Evolutionary conservation across 2,888 invertebrate genomes (phyloP).

Genomic region (Cosmia trapezina): DNA sequence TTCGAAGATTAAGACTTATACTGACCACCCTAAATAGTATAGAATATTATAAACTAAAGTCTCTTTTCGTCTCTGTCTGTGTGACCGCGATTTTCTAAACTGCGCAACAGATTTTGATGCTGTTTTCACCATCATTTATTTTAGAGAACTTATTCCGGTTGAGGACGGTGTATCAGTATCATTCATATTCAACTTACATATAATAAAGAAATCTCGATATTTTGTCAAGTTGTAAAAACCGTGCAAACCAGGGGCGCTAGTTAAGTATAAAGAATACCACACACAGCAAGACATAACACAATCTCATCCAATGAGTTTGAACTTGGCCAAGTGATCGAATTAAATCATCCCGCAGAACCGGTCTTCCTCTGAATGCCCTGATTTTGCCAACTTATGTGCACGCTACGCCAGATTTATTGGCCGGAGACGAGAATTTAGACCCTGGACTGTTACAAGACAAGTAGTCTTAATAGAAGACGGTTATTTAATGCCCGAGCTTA

Average conservation of each 20-base stretch:
- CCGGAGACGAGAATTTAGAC: constrained; percentile 52
- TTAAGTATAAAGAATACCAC: constrained; percentile 30
- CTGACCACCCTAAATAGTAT: too few relatives aligned
- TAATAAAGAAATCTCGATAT: too few relatives aligned
- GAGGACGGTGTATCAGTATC: too few relatives aligned
- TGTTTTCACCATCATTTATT: not conserved
- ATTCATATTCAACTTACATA: not conserved
- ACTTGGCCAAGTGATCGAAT: constrained; percentile 70
- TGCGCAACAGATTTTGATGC: not conserved
- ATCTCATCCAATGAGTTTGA: constrained; percentile 53
- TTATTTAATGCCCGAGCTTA: constrained; percentile 17
- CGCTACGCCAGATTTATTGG: constrained; percentile 55
- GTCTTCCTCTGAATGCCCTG: constrained; percentile 60
- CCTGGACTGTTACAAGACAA: constrained; percentile 44
- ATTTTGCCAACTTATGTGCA: constrained; percentile 60
- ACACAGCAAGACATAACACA: constrained; percentile 29
- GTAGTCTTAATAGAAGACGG: constrained; percentile 45
- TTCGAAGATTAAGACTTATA: too few relatives aligned
- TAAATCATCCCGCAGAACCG: constrained; percentile 62
- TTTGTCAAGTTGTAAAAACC: not conserved
- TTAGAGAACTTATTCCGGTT: not conserved
- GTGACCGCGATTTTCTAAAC: not conserved
- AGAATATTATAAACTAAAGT: not conserved
- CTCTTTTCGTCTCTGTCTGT: not conserved
- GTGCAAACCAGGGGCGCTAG: not conserved